Percentiles rank a stretch among this genome's conserved stretches.
Conservation (phyloP, 2,113 vertebrate genomes). For the Lichenostomus cassidix region DNA sequence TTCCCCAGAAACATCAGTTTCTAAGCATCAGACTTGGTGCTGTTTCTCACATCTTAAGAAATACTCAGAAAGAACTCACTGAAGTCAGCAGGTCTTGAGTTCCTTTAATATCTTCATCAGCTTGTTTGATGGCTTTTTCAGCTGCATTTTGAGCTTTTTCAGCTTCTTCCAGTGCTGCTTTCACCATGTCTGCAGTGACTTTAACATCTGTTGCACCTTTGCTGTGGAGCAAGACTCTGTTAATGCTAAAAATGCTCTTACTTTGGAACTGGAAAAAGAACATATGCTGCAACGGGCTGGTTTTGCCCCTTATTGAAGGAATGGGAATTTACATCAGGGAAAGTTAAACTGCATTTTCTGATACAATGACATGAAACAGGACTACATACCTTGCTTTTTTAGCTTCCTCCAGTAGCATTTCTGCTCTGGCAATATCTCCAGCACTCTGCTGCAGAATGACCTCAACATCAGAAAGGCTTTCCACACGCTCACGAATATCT, state of each 20-base stretch:
- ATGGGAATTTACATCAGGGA: not conserved
- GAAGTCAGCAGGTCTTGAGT: slow-evolving; percentile 88
- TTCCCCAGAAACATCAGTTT: not conserved
- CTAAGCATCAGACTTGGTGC: not conserved
- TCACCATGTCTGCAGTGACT: slow-evolving; percentile 85
- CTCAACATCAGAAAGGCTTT: slow-evolving; percentile 90
- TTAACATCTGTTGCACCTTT: slow-evolving; percentile 85
- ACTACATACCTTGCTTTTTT: slow-evolving; percentile 83
- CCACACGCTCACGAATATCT: slow-evolving; percentile 89
- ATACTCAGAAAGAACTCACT: slow-evolving; percentile 68
- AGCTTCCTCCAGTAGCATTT: slow-evolving; percentile 86
- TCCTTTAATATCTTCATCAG: slow-evolving; percentile 86
- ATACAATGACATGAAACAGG: not conserved
- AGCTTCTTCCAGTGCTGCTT: slow-evolving; percentile 87
- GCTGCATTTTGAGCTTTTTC: slow-evolving; percentile 86
- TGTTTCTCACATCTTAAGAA: not conserved
- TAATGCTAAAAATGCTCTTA: not conserved
- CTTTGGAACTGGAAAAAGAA: not conserved
- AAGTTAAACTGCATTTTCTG: not conserved
- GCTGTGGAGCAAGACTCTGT: slow-evolving; percentile 65
- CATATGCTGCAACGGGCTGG: rapidly evolving
- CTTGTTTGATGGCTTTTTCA: slow-evolving; percentile 87
- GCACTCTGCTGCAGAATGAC: slow-evolving; percentile 89
- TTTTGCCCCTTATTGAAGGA: not conserved
- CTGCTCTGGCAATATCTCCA: slow-evolving; percentile 86